phyloP scores from a whole-genome alignment of 2,113 vertebrate species.

The Xyliphius kryptos region DNA sequence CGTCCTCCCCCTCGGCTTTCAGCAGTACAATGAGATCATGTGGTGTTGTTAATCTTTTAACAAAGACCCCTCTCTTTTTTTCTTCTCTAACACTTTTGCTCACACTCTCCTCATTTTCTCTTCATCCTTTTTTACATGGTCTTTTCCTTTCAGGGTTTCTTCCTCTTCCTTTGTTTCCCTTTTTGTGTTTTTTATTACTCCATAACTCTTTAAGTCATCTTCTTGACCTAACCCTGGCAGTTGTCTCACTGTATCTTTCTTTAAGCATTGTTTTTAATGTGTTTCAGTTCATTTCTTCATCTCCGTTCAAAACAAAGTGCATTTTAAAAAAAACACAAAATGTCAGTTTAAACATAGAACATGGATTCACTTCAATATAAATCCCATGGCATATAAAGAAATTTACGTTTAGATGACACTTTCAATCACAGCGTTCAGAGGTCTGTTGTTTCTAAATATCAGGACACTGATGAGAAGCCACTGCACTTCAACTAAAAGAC shows the following conservation, averaged over 20 bases:
- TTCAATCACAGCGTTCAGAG: too few species aligned
- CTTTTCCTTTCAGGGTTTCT: constrained; percentile 1
- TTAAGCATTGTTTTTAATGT: neutral
- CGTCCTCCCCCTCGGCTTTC: constrained; percentile 67
- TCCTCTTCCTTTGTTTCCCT: neutral
- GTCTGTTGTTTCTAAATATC: too few species aligned
- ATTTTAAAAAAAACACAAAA: too few species aligned
- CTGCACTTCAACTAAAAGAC: too few species aligned
- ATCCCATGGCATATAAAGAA: too few species aligned
- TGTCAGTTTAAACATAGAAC: too few species aligned
- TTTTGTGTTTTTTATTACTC: neutral
- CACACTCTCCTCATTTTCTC: constrained; percentile 58
- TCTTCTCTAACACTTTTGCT: constrained; percentile 36
- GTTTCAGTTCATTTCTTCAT: too few species aligned
- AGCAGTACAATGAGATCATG: constrained; percentile 76
- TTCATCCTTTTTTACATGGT: constrained; percentile 29
- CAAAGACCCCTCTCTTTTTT: constrained; percentile 69
- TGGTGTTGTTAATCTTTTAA: constrained; percentile 78
- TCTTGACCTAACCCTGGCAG: neutral
- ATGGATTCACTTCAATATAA: too few species aligned
- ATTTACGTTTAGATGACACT: too few species aligned
- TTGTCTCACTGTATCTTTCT: constrained; percentile 29
- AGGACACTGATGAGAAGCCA: too few species aligned
- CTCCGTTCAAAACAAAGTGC: too few species aligned
- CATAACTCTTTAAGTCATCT: neutral